Percentiles rank a stretch among this genome's conserved stretches.
Evolutionary conservation across 2,113 vertebrate genomes (phyloP).

Genomic region (Erythrocercus mccallii): DNA sequence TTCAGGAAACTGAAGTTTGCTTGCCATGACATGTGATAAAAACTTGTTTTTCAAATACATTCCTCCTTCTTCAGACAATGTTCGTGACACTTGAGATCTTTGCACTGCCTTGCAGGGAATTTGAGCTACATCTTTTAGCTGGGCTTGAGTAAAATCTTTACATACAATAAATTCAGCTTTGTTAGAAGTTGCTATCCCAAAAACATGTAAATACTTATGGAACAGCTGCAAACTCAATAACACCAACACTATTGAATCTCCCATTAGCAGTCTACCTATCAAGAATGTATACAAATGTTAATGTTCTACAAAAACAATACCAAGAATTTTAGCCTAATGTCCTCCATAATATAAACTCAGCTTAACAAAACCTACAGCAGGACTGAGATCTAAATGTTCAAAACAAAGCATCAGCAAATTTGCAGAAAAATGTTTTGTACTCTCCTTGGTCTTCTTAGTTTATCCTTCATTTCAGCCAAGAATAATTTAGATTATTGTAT

Average conservation of each 20-base stretch:
- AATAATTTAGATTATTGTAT: background rate
- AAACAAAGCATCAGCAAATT: background rate
- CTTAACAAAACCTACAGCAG: background rate
- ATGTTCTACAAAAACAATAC: background rate
- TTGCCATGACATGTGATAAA: background rate
- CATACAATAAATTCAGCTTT: background rate
- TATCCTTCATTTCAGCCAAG: background rate
- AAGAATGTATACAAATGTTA: background rate
- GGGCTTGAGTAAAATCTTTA: background rate
- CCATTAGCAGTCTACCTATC: background rate
- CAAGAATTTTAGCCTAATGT: background rate
- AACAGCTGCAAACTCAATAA: background rate
- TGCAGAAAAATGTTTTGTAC: background rate
- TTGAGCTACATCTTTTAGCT: background rate
- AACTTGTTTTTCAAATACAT: background rate
- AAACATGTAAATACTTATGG: background rate
- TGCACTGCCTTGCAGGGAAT: background rate
- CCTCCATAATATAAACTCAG: background rate
- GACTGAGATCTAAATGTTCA: background rate
- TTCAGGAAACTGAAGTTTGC: background rate
- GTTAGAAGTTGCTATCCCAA: background rate
- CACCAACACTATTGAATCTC: background rate
- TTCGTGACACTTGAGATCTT: background rate
- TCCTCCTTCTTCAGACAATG: background rate
- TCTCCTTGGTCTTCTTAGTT: background rate